Percentiles rank a stretch among this genome's conserved stretches.
These are phyloP conservation scores for Periophthalmus magnuspinnatus DNA, from an alignment of 2,797 vertebrate genomes.

Conservation along the genomic window DNA sequence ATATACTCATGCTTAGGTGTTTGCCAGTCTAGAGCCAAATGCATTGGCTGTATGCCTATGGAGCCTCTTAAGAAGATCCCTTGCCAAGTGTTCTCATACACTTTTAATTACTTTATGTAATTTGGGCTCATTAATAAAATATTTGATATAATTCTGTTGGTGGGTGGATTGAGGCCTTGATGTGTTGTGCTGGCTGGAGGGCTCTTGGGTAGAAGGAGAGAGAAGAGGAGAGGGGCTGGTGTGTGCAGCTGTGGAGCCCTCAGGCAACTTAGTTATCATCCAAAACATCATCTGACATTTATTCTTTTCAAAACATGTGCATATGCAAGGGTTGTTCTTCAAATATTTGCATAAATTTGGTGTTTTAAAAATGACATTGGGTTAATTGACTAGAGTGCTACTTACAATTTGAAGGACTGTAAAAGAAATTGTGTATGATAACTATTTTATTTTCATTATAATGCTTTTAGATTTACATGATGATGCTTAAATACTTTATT, in stretches of 20 bases:
- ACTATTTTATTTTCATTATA: no score
- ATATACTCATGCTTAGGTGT: slow-evolving; percentile 51
- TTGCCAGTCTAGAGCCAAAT: slow-evolving; percentile 53
- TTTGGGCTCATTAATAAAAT: slow-evolving; percentile 76
- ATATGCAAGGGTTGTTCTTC: slow-evolving; percentile 47
- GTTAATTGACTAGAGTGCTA: slow-evolving; percentile 23
- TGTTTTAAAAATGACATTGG: slow-evolving; percentile 28
- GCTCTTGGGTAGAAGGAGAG: slow-evolving; percentile 50
- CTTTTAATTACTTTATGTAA: slow-evolving; percentile 81
- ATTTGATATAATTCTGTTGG: slow-evolving; percentile 69
- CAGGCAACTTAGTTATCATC: slow-evolving; percentile 53
- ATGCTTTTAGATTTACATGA: background rate
- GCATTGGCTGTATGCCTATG: slow-evolving; percentile 53
- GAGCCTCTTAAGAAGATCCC: slow-evolving; percentile 52
- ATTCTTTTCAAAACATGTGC: slow-evolving; percentile 58
- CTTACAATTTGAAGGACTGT: background rate
- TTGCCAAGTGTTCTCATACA: slow-evolving; percentile 69
- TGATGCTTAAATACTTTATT: background rate
- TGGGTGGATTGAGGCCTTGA: slow-evolving; percentile 62
- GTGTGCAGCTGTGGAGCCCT: slow-evolving; percentile 64
- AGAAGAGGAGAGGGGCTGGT: slow-evolving; percentile 33
- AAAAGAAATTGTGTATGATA: no score
- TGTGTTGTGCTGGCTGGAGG: slow-evolving; percentile 55
- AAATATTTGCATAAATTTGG: slow-evolving; percentile 53
- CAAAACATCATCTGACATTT: slow-evolving; percentile 64